phyloP scores from a whole-genome alignment of 2,113 vertebrate species.

The Cyanoderma ruficeps region DNA sequence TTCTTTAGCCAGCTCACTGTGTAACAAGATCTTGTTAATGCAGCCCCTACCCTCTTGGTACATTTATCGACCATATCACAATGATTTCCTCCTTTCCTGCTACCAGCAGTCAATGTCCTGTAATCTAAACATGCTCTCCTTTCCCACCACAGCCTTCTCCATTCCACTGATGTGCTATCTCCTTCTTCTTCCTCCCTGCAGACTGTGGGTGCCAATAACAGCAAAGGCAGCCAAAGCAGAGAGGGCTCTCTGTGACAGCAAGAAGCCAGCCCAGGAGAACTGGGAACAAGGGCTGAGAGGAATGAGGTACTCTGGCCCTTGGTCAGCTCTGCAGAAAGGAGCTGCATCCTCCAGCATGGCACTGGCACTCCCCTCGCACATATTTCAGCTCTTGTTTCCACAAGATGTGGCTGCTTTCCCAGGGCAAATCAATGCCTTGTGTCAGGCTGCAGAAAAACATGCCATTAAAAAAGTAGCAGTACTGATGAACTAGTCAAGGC shows the following conservation, averaged over 20 bases:
- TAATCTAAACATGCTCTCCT: background rate
- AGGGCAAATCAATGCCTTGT: background rate
- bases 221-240: background rate
- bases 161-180: background rate
- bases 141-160: background rate
- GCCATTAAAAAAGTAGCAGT: background rate
- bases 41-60: background rate
- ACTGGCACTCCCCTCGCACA: rapidly evolving
- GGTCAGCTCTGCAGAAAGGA: background rate
- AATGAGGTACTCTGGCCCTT: rapidly evolving
- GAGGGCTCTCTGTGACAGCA: background rate
- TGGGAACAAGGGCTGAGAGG: background rate
- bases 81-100: background rate
- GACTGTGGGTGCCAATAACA: background rate
- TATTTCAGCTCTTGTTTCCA: background rate
- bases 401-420: background rate
- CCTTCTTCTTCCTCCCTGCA: background rate
- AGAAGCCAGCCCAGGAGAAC: background rate
- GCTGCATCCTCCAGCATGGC: background rate
- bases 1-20: background rate
- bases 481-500: background rate
- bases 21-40: background rate
- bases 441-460: background rate
- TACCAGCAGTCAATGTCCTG: background rate
- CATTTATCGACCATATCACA: background rate